Base-by-base conservation (phyloP, 2,888 invertebrate species). In the Eupithecia abbreviata region DNA sequence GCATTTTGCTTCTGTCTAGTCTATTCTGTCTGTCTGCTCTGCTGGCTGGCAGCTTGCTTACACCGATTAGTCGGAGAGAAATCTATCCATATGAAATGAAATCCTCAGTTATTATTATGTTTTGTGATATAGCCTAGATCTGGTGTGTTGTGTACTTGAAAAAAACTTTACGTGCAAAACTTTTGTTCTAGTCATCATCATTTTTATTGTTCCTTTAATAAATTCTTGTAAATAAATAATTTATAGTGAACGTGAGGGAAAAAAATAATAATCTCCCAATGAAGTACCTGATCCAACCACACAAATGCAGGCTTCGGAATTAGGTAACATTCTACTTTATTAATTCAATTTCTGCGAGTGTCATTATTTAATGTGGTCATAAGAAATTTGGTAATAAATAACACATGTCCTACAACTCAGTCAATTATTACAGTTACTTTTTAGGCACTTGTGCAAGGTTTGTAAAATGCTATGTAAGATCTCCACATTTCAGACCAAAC, bases 271-370 rank as follows among this genome's bases (percentile, higher is more conserved):
- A 66, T 73, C 70, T 66, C 73, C 78, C 75, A 75, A 78, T 78
- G 76, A 78, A 76, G 74, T 74, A 73, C 75, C 55, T 2, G 18
- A 55, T 69, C 75, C 74, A 77, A 77, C 78, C 77, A 79, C 79
- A 82, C 81, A 81, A 81, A 82, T 82, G 82, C 81, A 82, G 80
- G 77, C 82, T 80, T 77, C 76, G 74, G 77, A 82, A 77, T 76
- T 79, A 80, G 82, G 82, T 82, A 72, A 71, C 68, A 41, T 55
- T 51, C 18, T 69, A 12, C 30, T 30, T 47, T 45, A n/a, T 9
- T 68, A n/a, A 3, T 65, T 66, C 30, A 62, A 12, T 30, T 12
- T 62, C 30, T 62, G n/a, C 30, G 18, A 58, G 58, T 62, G 62
- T 62, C 30, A 58, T 30, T 58, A 18, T 0, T 30, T 30, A 30